These are phyloP conservation scores for Ceratosolen fusciceps DNA, from an alignment of 1,140 invertebrate genomes.

Conservation along the genomic window DNA sequence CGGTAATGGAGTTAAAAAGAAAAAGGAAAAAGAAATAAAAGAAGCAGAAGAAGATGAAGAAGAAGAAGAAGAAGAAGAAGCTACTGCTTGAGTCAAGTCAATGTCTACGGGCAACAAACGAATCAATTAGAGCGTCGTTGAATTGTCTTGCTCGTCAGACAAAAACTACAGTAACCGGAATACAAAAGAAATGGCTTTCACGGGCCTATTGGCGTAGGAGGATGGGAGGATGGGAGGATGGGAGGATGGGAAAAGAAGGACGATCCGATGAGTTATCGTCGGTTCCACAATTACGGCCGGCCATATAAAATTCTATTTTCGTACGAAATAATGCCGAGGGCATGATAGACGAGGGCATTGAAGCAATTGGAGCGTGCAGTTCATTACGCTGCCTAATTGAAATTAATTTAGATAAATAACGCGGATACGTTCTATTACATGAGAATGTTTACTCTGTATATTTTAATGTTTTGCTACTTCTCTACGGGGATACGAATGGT, in stretches of 20 bases:
- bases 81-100: background rate
- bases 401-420: background rate
- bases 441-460: no score
- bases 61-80: no score
- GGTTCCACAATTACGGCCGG: conserved; percentile 5
- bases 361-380: conserved; percentile 24
- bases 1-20: background rate
- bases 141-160: conserved; percentile 9
- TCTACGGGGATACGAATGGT: no score
- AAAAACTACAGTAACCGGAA: conserved; percentile 3
- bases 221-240: background rate
- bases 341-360: background rate
- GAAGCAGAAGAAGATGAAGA: no score
- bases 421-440: background rate
- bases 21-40: no score
- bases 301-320: conserved; percentile 17
- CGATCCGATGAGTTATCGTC: conserved; percentile 1
- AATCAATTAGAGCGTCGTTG: conserved; percentile 36
- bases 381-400: background rate
- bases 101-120: background rate
- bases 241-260: background rate
- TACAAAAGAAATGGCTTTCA: conserved; percentile 36
- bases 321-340: background rate
- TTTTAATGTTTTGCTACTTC: no score
- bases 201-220: no score